Conservation (phyloP, 2,797 vertebrate genomes). For the Crax fasciolata region DNA sequence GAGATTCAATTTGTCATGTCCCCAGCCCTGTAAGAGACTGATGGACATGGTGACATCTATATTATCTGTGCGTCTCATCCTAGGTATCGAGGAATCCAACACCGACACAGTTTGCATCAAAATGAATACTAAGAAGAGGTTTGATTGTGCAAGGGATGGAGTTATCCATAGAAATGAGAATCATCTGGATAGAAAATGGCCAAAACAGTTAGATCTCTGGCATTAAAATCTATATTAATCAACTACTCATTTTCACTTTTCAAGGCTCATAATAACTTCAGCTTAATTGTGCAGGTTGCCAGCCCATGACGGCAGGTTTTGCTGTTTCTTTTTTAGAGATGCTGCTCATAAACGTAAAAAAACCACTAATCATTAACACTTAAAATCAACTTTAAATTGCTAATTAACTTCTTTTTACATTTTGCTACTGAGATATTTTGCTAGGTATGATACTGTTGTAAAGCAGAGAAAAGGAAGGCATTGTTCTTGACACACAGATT, state of each 20-base stretch:
- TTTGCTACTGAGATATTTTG: not conserved
- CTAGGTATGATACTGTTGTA: not conserved
- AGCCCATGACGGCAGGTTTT: not conserved
- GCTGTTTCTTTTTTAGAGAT: not conserved
- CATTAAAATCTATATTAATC: not conserved
- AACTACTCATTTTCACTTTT: not conserved
- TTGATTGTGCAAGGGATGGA: not conserved
- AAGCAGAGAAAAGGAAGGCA: not conserved
- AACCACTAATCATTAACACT: not conserved
- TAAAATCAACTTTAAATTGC: not conserved
- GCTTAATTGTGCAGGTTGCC: not conserved
- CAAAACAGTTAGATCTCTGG: not conserved
- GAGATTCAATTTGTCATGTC: not conserved
- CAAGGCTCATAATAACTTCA: not conserved
- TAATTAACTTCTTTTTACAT: not conserved
- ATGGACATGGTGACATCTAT: not conserved
- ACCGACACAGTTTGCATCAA: not conserved
- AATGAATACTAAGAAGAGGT: not conserved
- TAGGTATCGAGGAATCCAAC: not conserved
- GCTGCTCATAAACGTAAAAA: not conserved
- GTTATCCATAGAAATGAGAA: not conserved
- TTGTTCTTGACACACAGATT: constrained; percentile 18
- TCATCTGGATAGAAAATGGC: not conserved
- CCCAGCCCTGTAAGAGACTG: not conserved
- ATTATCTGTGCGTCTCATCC: not conserved